Evolutionary conservation across 37 sponge, comb jelly and placozoan genomes (phyloP).

Genomic region (Haliclona indistincta): DNA sequence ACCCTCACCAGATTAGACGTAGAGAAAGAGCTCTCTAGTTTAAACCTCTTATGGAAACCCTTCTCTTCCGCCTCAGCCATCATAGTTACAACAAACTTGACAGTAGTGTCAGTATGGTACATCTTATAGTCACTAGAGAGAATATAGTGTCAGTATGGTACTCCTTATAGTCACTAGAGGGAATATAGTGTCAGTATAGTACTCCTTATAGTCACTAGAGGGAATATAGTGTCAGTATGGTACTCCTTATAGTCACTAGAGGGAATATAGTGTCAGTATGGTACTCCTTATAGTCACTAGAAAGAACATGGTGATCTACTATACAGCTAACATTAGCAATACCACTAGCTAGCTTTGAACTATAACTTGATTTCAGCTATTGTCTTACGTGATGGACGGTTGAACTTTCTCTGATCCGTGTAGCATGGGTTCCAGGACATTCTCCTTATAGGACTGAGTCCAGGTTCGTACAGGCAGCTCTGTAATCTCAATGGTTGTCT

Average conservation of each 20-base stretch:
- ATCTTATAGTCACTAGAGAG: constrained; percentile 95
- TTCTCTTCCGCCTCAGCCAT: constrained; percentile 65
- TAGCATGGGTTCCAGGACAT: constrained; percentile 84
- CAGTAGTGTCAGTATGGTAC: constrained; percentile 97
- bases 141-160: too few species aligned
- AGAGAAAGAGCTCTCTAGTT: constrained; percentile 60
- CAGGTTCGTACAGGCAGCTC: constrained; percentile 90
- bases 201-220: too few species aligned
- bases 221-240: too few species aligned
- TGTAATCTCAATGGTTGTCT: constrained; percentile 86
- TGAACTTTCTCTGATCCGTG: constrained; percentile 86
- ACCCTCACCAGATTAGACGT: background rate
- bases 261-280: too few species aligned
- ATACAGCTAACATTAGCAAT: too few species aligned
- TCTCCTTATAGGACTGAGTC: constrained; percentile 97
- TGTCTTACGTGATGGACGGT: constrained; percentile 82
- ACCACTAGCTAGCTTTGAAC: too few species aligned
- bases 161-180: constrained; percentile 1
- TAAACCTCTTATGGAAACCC: constrained; percentile 94
- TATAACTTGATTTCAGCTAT: too few species aligned
- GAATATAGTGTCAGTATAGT: too few species aligned
- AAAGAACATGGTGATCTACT: too few species aligned
- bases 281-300: too few species aligned
- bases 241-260: too few species aligned
- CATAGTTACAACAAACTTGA: constrained; percentile 90